Evolutionary conservation across 2,888 invertebrate species (phyloP), one percentile per base, ranked within the genome.

Genomic region (Meloe dianella): DNA sequence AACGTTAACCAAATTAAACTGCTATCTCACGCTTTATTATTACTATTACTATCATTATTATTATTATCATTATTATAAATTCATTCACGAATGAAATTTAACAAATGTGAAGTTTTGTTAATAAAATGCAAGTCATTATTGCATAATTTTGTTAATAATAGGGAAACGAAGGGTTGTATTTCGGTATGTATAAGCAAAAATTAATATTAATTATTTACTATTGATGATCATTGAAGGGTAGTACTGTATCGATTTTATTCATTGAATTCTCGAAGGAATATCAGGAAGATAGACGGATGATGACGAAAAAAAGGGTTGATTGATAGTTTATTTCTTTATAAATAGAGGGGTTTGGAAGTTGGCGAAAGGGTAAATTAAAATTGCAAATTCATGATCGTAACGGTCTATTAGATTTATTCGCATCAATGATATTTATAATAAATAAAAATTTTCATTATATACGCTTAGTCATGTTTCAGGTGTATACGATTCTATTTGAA

Each of bases 321-420:
- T 51, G 20, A 51, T 51, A 20, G 20, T 51, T 20, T 8, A 20
- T 10, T 10, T 51, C 9, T 14, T 4, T 12, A 9, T 6, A 30
- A 10, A 35, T 51, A 22, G 47, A 51, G 47, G 47, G 47, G 20
- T 51, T 51, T 2, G 10, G 1, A 7, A 41, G 3, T 41, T 10
- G 47, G 22, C 22, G 20, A 51, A 51, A 51, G 47, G 47, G 47
- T 51, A 51, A 12, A 24, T 51, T 32, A 32, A 62, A 63, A 51
- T 60, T 63, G 68, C 68, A 68, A 68, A 68, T 65, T 65, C 68
- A 68, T 65, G 65, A 63, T 68, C 63, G 68, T 63, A 68, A 68
- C 68, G 68, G 68, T 65, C 68, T 63, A 57, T 68, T 65, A 66
- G 38, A 65, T 58, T 63, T 66, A 66, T 65, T 63, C 68, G 65